A percentile compares a stretch with the other conserved stretches of the same genome.
phyloP scores from a whole-genome alignment of 2,888 invertebrate genomes.

The Drosophila peninsularis region DNA sequence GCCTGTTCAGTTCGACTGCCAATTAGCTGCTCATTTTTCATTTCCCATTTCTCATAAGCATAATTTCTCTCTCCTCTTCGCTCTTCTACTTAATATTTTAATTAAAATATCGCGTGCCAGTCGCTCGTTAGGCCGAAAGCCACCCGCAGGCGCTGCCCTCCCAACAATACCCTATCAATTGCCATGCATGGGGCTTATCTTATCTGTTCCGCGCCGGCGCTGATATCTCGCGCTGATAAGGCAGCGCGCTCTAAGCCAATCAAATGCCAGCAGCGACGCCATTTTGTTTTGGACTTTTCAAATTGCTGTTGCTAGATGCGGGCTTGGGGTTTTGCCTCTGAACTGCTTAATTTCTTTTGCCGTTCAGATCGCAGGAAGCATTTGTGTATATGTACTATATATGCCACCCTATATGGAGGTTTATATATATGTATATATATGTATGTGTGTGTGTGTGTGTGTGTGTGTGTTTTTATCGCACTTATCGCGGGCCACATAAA shows the following conservation, averaged over 20 bases:
- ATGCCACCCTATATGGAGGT: neutral
- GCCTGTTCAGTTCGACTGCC: constrained; percentile 38
- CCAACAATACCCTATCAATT: neutral
- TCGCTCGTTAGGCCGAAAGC: constrained; percentile 25
- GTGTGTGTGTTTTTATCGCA: constrained; percentile 44
- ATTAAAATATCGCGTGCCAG: constrained; percentile 70
- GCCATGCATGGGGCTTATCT: constrained; percentile 55
- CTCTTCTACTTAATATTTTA: constrained; percentile 57
- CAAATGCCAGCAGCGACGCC: constrained; percentile 55
- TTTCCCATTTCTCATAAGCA: constrained; percentile 5
- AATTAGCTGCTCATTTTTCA: constrained; percentile 41
- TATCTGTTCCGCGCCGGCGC: constrained; percentile 57
- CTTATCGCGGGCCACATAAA: constrained; percentile 75
- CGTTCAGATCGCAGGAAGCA: neutral
- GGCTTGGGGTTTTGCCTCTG: constrained; percentile 10
- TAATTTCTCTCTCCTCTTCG: constrained; percentile 8
- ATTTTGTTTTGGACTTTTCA: constrained; percentile 61
- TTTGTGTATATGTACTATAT: neutral
- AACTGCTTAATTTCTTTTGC: constrained; percentile 3
- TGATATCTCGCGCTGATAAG: constrained; percentile 70
- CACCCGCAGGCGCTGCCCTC: neutral
- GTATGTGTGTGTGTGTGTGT: constrained; percentile 5
- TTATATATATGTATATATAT: neutral
- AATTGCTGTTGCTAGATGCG: constrained; percentile 27
- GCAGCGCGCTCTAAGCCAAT: constrained; percentile 55